Percentiles rank a stretch among this genome's conserved stretches.
Evolutionary conservation across 2,888 invertebrate genomes (phyloP).

Genomic region (Candidula unifasciata): DNA sequence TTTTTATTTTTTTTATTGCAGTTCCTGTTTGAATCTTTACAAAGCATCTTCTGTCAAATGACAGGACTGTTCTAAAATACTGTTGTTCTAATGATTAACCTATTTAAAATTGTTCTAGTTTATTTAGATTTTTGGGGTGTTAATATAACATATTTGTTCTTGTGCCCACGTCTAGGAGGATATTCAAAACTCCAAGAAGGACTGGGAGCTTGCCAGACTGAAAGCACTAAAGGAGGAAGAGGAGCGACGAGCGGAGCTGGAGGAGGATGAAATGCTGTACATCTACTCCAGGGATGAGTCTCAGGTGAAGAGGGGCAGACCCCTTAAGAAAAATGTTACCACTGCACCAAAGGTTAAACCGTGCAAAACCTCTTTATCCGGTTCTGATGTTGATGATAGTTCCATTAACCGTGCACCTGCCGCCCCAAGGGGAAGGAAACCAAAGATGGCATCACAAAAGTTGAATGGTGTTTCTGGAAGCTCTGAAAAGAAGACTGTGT

Average conservation of each 20-base stretch:
- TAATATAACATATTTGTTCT: not conserved
- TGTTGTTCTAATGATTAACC: too few species aligned
- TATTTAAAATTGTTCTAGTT: not conserved
- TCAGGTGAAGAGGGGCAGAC: conserved; percentile 83
- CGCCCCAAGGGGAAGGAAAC: conserved; percentile 25
- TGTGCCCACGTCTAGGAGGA: conserved; percentile 79
- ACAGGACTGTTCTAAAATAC: too few species aligned
- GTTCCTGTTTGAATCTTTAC: too few species aligned
- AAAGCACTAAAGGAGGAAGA: conserved; percentile 80
- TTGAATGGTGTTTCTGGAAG: not conserved
- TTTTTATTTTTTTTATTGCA: too few species aligned
- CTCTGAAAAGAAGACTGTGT: conserved; percentile 17
- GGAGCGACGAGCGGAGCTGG: conserved; percentile 76
- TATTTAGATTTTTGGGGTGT: not conserved
- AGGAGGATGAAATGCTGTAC: conserved; percentile 82
- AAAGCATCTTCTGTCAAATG: too few species aligned
- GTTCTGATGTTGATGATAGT: conserved; percentile 48
- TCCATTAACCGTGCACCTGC: not conserved
- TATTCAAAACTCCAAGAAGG: conserved; percentile 85
- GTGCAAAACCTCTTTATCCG: conserved; percentile 13
- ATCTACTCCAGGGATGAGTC: conserved; percentile 88
- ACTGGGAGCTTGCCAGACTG: conserved; percentile 90
- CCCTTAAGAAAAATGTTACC: conserved; percentile 32
- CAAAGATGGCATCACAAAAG: conserved; percentile 36
- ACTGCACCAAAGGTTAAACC: conserved; percentile 3